Conservation (phyloP, 92 coral and sea anemone species). For the Micromussa lordhowensis region DNA sequence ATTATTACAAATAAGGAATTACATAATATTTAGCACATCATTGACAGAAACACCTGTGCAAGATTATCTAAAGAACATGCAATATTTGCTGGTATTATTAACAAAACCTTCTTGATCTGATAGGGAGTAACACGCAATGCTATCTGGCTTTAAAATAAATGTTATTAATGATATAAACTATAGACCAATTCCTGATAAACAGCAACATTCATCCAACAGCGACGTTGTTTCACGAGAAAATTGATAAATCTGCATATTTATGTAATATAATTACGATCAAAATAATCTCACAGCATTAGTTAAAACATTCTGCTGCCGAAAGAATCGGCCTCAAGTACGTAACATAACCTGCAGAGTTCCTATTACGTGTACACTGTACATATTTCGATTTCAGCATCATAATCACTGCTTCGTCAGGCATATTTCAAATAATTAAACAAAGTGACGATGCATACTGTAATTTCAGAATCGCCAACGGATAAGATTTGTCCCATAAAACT, state of each 20-base stretch:
- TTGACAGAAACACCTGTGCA: not conserved
- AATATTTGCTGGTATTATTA: not conserved
- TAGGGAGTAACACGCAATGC: not conserved
- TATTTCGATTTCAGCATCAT: not conserved
- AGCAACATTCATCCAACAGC: not conserved
- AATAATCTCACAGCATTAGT: not conserved
- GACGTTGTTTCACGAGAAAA: not conserved
- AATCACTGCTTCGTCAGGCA: not conserved
- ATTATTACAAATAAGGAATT: too few species aligned
- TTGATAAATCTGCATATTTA: constrained; percentile 13
- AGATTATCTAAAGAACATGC: not conserved
- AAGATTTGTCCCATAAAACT: not conserved
- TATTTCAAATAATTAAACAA: not conserved
- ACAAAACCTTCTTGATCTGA: not conserved
- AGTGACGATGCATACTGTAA: not conserved
- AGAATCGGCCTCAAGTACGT: not conserved
- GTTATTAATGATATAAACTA: not conserved
- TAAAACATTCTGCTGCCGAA: not conserved
- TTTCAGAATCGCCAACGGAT: not conserved
- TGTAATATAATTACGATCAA: not conserved
- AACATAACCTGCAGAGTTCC: not conserved
- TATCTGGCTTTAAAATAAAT: not conserved
- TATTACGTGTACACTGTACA: not conserved
- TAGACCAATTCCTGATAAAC: not conserved
- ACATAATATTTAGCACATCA: not conserved